Evolutionary conservation across 1,140 invertebrate genomes (phyloP), one percentile per base, ranked within the genome.

Genomic region (Drosophila dunni): DNA sequence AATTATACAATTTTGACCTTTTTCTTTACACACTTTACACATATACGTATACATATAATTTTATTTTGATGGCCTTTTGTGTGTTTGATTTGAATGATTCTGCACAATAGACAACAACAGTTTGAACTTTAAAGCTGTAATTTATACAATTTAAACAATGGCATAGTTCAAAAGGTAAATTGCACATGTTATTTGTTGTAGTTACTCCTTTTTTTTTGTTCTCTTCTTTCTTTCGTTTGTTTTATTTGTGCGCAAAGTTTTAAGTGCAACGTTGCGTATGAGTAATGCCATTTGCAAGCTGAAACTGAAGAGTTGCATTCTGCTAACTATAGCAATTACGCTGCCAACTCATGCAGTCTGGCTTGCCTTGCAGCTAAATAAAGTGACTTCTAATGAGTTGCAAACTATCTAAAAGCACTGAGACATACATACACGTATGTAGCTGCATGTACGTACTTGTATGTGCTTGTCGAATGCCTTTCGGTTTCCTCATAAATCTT

Each of bases 401-500:
- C 67, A 74, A 78, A 78, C 71, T 78, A 78, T 69, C 57, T 33
- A 50, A 69, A 57, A 20, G 54, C 58, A 63, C 11, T 33, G 36
- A 54, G 10, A 50, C 17, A 66, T 44, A 65, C 20, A 69, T 9
- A 40, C 24, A 36, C 51, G 13, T 13, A 36, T 34, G 13, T 13
- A 11, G 34, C n/a, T 34, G 4, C 53, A 33, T 15, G 8, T 29
- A 11, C 2, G 11, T 9, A 45, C 4, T 8, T 60, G 9, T 24
- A 42, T 45, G 57, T 66, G 75, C 75, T 63, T 79, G 72, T 82
- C 75, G 78, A 88, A 88, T 86, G 65, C 63, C 64, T 60, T 62
- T 63, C 10, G 40, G 9, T 44, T 54, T 24, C 45, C 62, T 72
- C 83, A 88, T 88, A 88, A 88, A 88, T 88, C 83, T 89, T 88